These are phyloP conservation scores for Coelogynopora nodosa DNA, from an alignment of 2,888 invertebrate species.

Conservation along the genomic window DNA sequence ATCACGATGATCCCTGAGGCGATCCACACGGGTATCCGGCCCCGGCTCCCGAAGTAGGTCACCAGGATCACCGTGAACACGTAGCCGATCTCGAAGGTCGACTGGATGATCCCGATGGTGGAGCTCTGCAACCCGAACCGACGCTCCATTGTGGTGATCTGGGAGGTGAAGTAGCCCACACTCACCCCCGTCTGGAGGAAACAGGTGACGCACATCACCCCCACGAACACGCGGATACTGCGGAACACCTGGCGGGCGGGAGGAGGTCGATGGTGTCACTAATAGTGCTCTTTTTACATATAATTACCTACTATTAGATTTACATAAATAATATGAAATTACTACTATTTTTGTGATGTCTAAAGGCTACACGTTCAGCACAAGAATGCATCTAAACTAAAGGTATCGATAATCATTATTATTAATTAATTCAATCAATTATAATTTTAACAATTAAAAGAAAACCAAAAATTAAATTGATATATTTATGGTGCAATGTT, in stretches of 20 bases:
- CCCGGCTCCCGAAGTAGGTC: conserved; percentile 83
- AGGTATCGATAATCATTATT: too few relatives aligned
- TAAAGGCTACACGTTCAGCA: too few relatives aligned
- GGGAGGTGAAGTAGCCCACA: conserved; percentile 63
- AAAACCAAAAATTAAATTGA: too few relatives aligned
- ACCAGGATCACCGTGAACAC: conserved; percentile 91
- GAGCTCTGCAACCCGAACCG: conserved; percentile 85
- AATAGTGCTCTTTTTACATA: too few relatives aligned
- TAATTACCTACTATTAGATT: too few relatives aligned
- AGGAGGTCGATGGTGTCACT: too few relatives aligned
- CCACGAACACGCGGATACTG: conserved; percentile 70
- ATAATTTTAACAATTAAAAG: too few relatives aligned
- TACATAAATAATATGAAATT: too few relatives aligned
- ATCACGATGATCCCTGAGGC: conserved; percentile 83
- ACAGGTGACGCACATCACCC: conserved; percentile 57
- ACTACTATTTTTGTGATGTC: too few relatives aligned
- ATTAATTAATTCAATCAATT: too few relatives aligned
- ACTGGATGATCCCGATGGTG: conserved; percentile 84
- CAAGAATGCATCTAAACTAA: too few relatives aligned
- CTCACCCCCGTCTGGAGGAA: conserved; percentile 57
- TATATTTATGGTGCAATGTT: too few relatives aligned
- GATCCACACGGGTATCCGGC: conserved; percentile 90
- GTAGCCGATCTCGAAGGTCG: conserved; percentile 84
- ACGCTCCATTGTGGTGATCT: conserved; percentile 93
- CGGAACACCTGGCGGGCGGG: conserved; percentile 69